Base-by-base conservation (phyloP, 2,888 invertebrate species). In the Diarsia mendica region DNA sequence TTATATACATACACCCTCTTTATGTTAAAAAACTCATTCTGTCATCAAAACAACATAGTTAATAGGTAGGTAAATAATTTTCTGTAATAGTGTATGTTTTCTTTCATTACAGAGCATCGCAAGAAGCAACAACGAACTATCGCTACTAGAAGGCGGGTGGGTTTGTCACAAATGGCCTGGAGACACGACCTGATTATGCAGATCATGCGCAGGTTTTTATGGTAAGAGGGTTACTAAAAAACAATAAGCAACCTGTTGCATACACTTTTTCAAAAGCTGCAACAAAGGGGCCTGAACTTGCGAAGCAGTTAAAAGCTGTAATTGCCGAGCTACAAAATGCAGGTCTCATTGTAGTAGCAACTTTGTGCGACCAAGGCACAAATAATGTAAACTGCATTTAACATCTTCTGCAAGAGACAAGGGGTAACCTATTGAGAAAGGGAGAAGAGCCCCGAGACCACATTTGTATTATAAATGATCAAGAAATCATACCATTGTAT, bases 171-270 rank as follows among this genome's bases (percentile, higher is more conserved):
- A n/a, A n/a, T n/a, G n/a, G n/a, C n/a, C n/a, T n/a, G n/a, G n/a
- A n/a, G n/a, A n/a, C n/a, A n/a, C n/a, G n/a, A n/a, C n/a, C n/a
- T n/a, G n/a, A 68, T 9, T 58, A 68, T 46, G 68, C 68, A 15
- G 58, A 68, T 58, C 68, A 55, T 55, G 67, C 67, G 28, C 55
- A 58, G 58, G 68, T 46, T 46, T 68, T 68, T n/a, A 68, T 33
- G 58, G 58, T 68, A 20, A 11, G 13, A 68, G 46, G 68, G 0
- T 46, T 46, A 46, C 0, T 58, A 58, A 23, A 23, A 55, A 23
- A 60, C 8, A 8, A 39, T 39, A 39, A 48, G 28, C 28, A 28
- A 49, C 28, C 28, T 48, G 49, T 20, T 11, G 33, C 60, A 63
- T 63, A 63, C 44, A 63, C 44, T n/a, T 44, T 63, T n/a, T 63